Conservation (phyloP, 2,113 vertebrate genomes). For the Pleuronectes platessa region DNA sequence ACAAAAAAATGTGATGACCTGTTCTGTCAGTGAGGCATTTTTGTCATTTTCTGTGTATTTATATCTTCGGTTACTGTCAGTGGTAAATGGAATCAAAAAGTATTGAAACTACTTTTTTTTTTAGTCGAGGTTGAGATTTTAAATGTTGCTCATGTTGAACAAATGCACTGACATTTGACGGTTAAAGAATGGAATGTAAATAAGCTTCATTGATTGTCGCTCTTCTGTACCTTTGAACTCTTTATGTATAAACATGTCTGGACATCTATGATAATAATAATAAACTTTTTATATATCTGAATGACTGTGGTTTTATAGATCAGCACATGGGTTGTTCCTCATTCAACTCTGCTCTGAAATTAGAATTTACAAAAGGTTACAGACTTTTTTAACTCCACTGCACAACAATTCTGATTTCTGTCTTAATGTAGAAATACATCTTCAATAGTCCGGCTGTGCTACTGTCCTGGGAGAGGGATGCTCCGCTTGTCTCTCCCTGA, state of each 20-base stretch:
- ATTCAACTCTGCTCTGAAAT: not conserved
- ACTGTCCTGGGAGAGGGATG: no score
- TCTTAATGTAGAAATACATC: no score
- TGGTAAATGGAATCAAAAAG: slow-evolving; percentile 51
- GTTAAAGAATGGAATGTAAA: slow-evolving; percentile 68
- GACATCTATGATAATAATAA: slow-evolving; percentile 60
- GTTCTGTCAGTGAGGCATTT: slow-evolving; percentile 77
- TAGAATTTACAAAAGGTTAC: not conserved
- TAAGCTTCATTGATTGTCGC: slow-evolving; percentile 61
- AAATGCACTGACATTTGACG: slow-evolving; percentile 72
- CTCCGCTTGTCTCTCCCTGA: no score
- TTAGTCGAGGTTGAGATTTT: slow-evolving; percentile 46
- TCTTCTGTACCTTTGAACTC: slow-evolving; percentile 67
- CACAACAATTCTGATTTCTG: no score
- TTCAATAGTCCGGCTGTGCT: no score
- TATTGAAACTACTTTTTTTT: slow-evolving; percentile 41
- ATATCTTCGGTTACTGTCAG: slow-evolving; percentile 44
- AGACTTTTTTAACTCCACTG: no score
- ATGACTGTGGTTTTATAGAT: not conserved
- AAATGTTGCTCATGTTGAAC: slow-evolving; percentile 55
- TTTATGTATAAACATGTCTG: slow-evolving; percentile 68
- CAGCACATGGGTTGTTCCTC: no score
- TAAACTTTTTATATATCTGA: slow-evolving; percentile 75
- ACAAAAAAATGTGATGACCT: slow-evolving; percentile 76
- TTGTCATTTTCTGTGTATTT: slow-evolving; percentile 52